Evolutionary conservation across 2,888 invertebrate species (phyloP).

Genomic region (Cephonodes hylas): DNA sequence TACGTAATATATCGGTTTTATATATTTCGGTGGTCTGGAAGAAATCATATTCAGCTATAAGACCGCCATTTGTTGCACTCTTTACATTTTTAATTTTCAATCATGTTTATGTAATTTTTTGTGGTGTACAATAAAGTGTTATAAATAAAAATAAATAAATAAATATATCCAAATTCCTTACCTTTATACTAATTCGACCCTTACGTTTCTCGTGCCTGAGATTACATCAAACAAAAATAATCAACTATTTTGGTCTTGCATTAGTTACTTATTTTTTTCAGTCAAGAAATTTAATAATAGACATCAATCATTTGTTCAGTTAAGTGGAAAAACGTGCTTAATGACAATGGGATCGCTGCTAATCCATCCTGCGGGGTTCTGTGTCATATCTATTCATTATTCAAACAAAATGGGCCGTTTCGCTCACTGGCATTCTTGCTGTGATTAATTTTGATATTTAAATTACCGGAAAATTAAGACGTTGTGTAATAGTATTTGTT

Average conservation of each 20-base stretch:
- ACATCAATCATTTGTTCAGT: conserved; percentile 51
- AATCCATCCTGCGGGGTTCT: conserved; percentile 43
- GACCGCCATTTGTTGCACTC: too few species aligned
- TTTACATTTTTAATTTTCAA: too few species aligned
- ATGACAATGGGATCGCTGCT: conserved; percentile 54
- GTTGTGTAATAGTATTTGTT: not conserved
- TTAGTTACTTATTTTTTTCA: conserved; percentile 8
- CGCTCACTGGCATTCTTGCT: conserved; percentile 44
- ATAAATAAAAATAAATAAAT: too few species aligned
- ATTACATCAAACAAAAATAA: not conserved
- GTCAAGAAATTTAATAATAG: conserved; percentile 23
- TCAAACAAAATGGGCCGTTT: conserved; percentile 46
- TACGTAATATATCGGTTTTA: too few species aligned
- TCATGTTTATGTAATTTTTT: too few species aligned
- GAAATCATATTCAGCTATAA: too few species aligned
- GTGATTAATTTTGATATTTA: conserved; percentile 66
- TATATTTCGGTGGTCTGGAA: too few species aligned
- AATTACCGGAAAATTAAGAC: conserved; percentile 30
- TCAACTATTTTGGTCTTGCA: conserved; percentile 2
- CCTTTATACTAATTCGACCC: too few species aligned
- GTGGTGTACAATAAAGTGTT: too few species aligned
- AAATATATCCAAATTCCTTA: too few species aligned
- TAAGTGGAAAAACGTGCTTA: conserved; percentile 38
- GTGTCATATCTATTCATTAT: conserved; percentile 53
- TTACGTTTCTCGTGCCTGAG: too few species aligned